Conservation (phyloP, 2,888 invertebrate genomes). For the Seira musarum region DNA sequence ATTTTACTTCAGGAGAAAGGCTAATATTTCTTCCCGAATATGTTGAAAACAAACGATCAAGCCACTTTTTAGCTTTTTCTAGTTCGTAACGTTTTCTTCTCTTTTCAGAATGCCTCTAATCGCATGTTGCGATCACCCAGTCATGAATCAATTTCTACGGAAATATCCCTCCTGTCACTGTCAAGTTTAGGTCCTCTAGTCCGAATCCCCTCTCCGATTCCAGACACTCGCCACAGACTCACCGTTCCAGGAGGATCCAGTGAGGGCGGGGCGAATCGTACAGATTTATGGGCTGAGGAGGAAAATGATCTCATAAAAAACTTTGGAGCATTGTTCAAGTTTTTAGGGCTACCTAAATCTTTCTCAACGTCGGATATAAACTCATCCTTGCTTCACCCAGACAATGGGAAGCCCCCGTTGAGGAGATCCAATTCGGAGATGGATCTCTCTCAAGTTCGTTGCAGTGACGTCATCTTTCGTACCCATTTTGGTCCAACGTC, state of each 20-base stretch:
- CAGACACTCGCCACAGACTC: slow-evolving; percentile 68
- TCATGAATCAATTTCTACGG: slow-evolving; percentile 88
- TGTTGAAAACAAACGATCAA: background rate
- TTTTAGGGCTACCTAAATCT: slow-evolving; percentile 85
- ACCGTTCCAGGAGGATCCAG: slow-evolving; percentile 65
- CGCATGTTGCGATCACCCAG: slow-evolving; percentile 84
- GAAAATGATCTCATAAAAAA: slow-evolving; percentile 85
- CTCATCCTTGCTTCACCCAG: slow-evolving; percentile 64
- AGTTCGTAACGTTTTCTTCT: slow-evolving; percentile 11
- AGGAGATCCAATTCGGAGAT: slow-evolving; percentile 75
- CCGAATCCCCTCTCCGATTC: slow-evolving; percentile 70
- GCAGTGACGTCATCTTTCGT: slow-evolving; percentile 73
- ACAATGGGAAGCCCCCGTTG: slow-evolving; percentile 68
- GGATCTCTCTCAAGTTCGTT: slow-evolving; percentile 75
- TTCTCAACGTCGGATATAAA: slow-evolving; percentile 86
- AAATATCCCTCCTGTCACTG: slow-evolving; percentile 84
- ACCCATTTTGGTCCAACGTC: slow-evolving; percentile 78
- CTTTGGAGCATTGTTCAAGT: slow-evolving; percentile 85
- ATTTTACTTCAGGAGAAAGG: too few relatives aligned
- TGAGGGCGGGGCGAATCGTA: slow-evolving; percentile 70
- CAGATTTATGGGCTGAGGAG: slow-evolving; percentile 82
- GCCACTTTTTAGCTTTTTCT: background rate
- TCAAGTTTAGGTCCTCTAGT: slow-evolving; percentile 76
- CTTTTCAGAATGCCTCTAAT: slow-evolving; percentile 68
- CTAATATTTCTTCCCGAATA: background rate